Conservation (phyloP, 2,113 vertebrate genomes). For the Dasyprocta punctata region DNA sequence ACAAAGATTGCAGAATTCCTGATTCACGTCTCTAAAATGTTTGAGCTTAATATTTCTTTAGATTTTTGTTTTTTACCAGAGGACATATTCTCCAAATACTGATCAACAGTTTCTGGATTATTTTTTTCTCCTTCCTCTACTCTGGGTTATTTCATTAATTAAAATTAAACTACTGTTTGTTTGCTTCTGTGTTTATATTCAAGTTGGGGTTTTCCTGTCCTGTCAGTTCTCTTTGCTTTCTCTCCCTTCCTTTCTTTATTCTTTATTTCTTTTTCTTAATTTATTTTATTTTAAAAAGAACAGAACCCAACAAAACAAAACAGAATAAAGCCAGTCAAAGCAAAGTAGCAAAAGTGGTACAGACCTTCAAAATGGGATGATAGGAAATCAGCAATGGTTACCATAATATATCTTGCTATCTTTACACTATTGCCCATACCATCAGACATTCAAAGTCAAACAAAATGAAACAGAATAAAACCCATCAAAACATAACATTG, state of each 20-base stretch:
- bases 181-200: conserved; percentile 42
- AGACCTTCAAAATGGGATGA: no score
- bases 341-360: no score
- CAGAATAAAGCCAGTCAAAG: no score
- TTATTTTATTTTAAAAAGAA: no score
- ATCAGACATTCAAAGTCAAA: no score
- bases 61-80: neutral
- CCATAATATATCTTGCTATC: no score
- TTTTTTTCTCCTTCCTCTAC: neutral
- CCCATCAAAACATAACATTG: no score
- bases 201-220: neutral
- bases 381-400: no score
- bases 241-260: neutral
- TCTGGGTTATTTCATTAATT: conserved; percentile 15
- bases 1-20: neutral
- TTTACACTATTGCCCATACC: no score
- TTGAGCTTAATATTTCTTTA: conserved; percentile 50
- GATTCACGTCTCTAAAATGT: neutral
- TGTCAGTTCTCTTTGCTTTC: neutral
- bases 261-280: no score
- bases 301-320: no score
- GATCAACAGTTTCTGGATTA: neutral
- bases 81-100: neutral
- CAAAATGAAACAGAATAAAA: no score
- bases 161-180: conserved; percentile 45